Conservation (phyloP, 2,888 invertebrate genomes). For the Noctua fimbriata region DNA sequence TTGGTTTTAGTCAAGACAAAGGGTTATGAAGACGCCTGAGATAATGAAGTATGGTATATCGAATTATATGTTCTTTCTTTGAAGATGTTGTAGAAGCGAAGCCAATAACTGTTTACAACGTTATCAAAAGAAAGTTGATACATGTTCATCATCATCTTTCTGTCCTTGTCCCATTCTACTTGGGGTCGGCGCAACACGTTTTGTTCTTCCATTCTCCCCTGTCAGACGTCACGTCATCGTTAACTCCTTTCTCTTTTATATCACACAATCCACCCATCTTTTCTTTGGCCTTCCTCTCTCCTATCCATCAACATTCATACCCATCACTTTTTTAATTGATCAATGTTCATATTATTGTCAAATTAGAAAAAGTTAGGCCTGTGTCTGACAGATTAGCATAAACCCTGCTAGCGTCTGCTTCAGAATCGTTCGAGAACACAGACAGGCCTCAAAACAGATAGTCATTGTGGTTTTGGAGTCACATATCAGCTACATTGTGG, state of each 20-base stretch:
- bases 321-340: not conserved
- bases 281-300: no score
- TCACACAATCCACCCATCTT: no score
- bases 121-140: not conserved
- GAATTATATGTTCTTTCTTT: not conserved
- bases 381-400: not conserved
- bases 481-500: slow-evolving; percentile 1
- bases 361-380: not conserved
- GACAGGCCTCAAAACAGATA: not conserved
- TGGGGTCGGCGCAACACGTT: no score
- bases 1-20: slow-evolving; percentile 11
- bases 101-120: not conserved
- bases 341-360: not conserved
- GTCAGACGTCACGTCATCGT: no score
- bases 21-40: not conserved
- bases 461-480: slow-evolving; percentile 23
- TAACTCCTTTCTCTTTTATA: no score
- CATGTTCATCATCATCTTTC: not conserved
- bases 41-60: not conserved
- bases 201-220: no score
- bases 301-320: no score
- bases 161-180: no score
- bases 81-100: not conserved
- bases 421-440: not conserved
- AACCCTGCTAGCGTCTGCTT: not conserved